Base-by-base conservation (phyloP, 2,888 invertebrate species). In the Caenorhabditis zanzibari region DNA sequence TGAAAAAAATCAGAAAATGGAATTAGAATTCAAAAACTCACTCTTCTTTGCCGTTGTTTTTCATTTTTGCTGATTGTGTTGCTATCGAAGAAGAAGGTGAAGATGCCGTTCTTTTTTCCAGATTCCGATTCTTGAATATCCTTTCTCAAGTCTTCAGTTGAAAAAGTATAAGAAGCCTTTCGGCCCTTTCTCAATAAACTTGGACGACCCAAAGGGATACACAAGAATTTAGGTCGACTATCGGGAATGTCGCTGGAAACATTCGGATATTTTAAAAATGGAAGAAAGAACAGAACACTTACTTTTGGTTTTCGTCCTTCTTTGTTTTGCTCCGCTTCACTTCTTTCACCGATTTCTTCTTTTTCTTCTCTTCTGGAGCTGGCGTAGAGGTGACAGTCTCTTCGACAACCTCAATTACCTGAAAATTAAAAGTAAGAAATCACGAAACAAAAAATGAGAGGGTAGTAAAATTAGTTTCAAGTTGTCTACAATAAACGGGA, bases 271-370 rank as follows among this genome's bases (percentile, higher is more conserved):
- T n/a, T n/a, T 1, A 19, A 22, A 12, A 24, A 38, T n/a, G 28
- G 2, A 10, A 9, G 47, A n/a, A 1, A 44, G 49, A 19, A 64
- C 44, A 38, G 2, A 64, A 64, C 16, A 66, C 76, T 77, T 22
- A 84, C 83, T 84, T 84, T 56, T 84, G 83, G 56, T 84, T 84
- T 68, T 81, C 80, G 80, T 84, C 83, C 63, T 80, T 83, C 22
- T 47, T 74, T 0, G 79, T 75, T 24, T 63, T 73, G 12, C 32
- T 56, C 41, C 72, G 58, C 44, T 83, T 83, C 35, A 83, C 83
- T 52, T 83, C 61, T 41, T 79, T 83, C 63, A 83, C 79, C 28
- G 83, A 71, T 32, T 79, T 83, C 63, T 82, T 63, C 22, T 44
- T 64, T 26, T 63, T 68, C 38, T 75, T 35, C 19, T 68, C 54